Base-by-base conservation (phyloP, 2,797 vertebrate species). In the Schizopygopsis malacanthus region DNA sequence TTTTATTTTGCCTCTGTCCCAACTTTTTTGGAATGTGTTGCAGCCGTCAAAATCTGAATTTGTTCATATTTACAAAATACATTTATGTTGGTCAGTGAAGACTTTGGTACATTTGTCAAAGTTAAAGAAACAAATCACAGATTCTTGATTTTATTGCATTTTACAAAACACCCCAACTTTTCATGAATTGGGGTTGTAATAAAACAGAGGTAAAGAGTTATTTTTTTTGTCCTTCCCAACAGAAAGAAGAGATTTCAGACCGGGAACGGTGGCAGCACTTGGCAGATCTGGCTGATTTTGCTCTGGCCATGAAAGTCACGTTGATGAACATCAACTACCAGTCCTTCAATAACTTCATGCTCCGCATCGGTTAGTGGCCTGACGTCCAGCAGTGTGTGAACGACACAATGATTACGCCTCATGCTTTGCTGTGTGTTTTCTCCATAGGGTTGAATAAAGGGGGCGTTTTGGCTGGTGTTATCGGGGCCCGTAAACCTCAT, bases 341-440 rank as follows among this genome's bases (percentile, higher is more conserved):
- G 92, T 99, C 98, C 15, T 99, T 99, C 94, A 99, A 99, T 93
- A 99, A 98, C 95, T 99, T 99, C 94, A 99, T 98, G 98, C 94
- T 99, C n/a, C 96, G 98, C 52, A 99, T 99, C 12, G 98, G 98
- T 97, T 91, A 90, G 96, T 92, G 15, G 6, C 2, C 45, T 56
- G 41, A 37, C 25, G 4, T 0, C 11, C 22, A 28, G 33, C 28
- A 18, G 2, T 13, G 20, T 43, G 45, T 7, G 9, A 7, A 39
- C 77, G 18, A 11, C 54, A 25, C 15, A 37, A 28, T 5, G 43
- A 77, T 59, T 25, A 20, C n/a, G 20, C 45, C 9, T n/a, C 18
- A 69, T 59, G 37, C 25, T 84, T 9, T 33, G 22, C 12, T n/a
- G 37, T 75, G 28, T 59, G 65, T 79, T 77, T 80, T 85, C 11